These are phyloP conservation scores for Cryptomyrus ogoouensis DNA, from an alignment of 2,113 vertebrate species.

Conservation along the genomic window DNA sequence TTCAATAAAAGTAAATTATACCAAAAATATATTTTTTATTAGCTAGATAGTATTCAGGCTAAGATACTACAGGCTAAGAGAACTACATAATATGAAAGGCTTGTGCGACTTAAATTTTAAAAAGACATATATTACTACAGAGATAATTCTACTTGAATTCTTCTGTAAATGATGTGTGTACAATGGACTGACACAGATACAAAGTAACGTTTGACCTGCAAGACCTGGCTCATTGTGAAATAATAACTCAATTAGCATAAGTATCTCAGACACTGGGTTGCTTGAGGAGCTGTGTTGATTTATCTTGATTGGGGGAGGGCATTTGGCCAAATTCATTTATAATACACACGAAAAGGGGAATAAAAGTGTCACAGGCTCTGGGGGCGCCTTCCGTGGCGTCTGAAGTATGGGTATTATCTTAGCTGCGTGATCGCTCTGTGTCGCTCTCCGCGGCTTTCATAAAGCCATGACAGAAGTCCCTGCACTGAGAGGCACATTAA, in stretches of 20 bases:
- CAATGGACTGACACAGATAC: neutral
- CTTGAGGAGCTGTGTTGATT: slow-evolving; percentile 12
- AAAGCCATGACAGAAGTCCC: neutral
- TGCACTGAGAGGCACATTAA: neutral
- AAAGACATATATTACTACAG: neutral
- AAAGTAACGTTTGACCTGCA: neutral
- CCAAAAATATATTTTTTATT: neutral
- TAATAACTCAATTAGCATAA: slow-evolving; percentile 10
- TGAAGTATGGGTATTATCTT: neutral
- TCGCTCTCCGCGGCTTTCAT: neutral
- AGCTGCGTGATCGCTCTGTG: neutral
- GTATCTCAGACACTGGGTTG: neutral
- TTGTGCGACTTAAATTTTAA: neutral
- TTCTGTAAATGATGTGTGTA: neutral
- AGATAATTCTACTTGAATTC: neutral
- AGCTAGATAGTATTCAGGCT: neutral
- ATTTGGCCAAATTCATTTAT: slow-evolving; percentile 3
- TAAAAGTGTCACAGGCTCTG: neutral
- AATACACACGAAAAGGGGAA: neutral
- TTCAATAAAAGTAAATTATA: neutral
- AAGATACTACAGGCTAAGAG: neutral
- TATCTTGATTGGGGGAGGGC: slow-evolving; percentile 7
- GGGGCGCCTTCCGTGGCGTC: neutral
- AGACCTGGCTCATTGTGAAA: neutral
- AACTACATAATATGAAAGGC: neutral